A percentile compares a stretch with the other conserved stretches of the same genome.
Evolutionary conservation across 1,140 invertebrate species (phyloP).

Genomic region (Stenopsyche tienmushanensis): DNA sequence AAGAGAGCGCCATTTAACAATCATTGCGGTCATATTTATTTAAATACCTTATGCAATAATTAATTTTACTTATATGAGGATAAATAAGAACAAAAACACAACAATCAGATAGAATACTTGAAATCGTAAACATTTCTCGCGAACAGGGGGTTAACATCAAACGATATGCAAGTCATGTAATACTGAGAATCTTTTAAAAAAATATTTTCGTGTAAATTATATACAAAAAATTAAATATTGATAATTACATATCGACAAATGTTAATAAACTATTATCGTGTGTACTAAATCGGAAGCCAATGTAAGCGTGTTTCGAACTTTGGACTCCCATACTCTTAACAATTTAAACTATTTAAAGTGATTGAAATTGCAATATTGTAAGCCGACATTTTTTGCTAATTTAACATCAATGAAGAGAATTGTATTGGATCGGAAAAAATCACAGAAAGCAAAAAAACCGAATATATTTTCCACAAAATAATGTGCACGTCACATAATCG

Average conservation of each 20-base stretch:
- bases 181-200: not conserved
- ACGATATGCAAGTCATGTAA: not conserved
- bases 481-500: too few species aligned
- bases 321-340: constrained; percentile 11
- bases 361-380: constrained; percentile 22
- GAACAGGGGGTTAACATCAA: not conserved
- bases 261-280: too few species aligned
- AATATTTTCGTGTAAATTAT: not conserved
- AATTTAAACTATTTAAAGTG: constrained; percentile 25
- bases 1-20: too few species aligned
- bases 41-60: too few species aligned
- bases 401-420: not conserved
- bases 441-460: not conserved
- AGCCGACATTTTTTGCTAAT: not conserved
- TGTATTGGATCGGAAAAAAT: not conserved
- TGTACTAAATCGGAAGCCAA: not conserved
- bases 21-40: too few species aligned
- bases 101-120: too few species aligned
- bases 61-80: too few species aligned
- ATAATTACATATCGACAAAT: not conserved
- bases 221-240: not conserved
- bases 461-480: not conserved
- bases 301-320: not conserved
- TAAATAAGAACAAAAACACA: too few species aligned
- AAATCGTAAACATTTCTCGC: too few species aligned